Evolutionary conservation across 2,113 vertebrate genomes (phyloP).

Genomic region (Hystrix cristata): DNA sequence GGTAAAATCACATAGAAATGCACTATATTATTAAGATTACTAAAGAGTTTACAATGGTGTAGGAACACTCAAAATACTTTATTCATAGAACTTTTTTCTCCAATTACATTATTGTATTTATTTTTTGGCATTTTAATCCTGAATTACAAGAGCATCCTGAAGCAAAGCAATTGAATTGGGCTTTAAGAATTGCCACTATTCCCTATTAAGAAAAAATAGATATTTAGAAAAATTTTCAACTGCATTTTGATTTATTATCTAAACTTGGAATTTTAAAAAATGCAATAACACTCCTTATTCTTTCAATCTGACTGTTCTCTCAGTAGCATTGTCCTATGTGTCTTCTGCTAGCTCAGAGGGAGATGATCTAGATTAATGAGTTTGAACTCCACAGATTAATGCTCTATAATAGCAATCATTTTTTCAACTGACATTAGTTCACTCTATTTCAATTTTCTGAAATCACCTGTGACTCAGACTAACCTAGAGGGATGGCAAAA

Average conservation of each 20-base stretch:
- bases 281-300: conserved; percentile 51
- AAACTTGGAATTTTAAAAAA: conserved; percentile 45
- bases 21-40: not conserved
- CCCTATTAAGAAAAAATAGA: conserved; percentile 28
- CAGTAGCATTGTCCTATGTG: conserved; percentile 44
- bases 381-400: conserved; percentile 82
- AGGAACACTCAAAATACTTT: not conserved
- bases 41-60: not conserved
- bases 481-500: conserved; percentile 74
- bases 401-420: conserved; percentile 72
- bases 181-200: not conserved
- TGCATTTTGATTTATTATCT: not conserved
- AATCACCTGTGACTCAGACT: conserved; percentile 56
- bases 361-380: conserved; percentile 82
- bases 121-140: not conserved
- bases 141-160: not conserved
- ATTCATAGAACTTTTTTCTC: not conserved
- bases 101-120: not conserved
- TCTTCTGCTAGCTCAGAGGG: conserved; percentile 68
- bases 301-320: conserved; percentile 20
- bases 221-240: not conserved
- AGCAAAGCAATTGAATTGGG: not conserved
- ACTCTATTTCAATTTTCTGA: conserved; percentile 80
- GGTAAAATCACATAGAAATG: not conserved
- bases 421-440: conserved; percentile 77